Conservation (phyloP, 2,888 invertebrate species). For the Aproaerema taeniolella region DNA sequence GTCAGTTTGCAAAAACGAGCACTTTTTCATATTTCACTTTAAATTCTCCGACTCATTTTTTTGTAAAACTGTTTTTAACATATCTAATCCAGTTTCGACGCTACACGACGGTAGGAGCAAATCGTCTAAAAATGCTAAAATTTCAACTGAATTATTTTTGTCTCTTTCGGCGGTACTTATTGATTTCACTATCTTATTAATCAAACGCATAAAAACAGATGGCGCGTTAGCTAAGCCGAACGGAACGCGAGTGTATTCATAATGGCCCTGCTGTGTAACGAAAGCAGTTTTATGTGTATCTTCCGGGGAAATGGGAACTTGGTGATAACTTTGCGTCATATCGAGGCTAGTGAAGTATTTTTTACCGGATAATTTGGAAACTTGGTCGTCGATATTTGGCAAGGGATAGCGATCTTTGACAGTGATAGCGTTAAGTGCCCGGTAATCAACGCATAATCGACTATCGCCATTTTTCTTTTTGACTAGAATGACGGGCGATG, state of each 20-base stretch:
- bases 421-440: constrained; percentile 7
- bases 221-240: constrained; percentile 11
- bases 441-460: constrained; percentile 5
- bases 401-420: constrained; percentile 12
- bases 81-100: constrained; percentile 15
- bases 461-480: constrained; percentile 7
- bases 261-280: constrained; percentile 9
- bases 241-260: constrained; percentile 13
- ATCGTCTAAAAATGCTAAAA: constrained; percentile 19
- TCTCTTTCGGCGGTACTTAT: neutral
- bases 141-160: neutral
- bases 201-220: constrained; percentile 13
- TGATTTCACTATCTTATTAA: constrained; percentile 13
- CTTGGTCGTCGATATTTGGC: constrained; percentile 13
- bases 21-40: constrained; percentile 26
- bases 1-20: constrained; percentile 24
- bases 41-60: constrained; percentile 17
- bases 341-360: constrained; percentile 11
- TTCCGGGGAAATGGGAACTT: constrained; percentile 5
- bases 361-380: constrained; percentile 11
- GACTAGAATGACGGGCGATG: constrained; percentile 20
- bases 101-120: constrained; percentile 16
- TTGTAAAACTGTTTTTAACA: constrained; percentile 15
- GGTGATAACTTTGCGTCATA: constrained; percentile 12
- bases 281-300: constrained; percentile 12